A percentile compares a stretch with the other conserved stretches of the same genome.
Conservation (phyloP, 2,888 invertebrate species). For the Cryptosula pallasiana region DNA sequence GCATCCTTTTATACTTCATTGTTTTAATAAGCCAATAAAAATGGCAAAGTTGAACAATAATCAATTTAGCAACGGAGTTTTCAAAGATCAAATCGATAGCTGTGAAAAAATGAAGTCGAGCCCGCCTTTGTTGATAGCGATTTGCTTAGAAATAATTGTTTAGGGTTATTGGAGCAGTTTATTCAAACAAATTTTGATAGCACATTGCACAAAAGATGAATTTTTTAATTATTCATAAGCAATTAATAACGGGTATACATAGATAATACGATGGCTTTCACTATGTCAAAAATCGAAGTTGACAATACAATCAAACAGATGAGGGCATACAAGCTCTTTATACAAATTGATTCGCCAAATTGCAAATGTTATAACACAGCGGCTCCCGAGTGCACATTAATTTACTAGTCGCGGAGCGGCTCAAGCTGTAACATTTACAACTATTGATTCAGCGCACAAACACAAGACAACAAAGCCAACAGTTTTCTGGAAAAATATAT, state of each 20-base stretch:
- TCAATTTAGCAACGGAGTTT: constrained; percentile 23
- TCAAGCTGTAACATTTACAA: background rate
- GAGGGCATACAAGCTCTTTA: constrained; percentile 16
- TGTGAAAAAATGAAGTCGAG: constrained; percentile 23
- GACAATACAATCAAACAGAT: constrained; percentile 20
- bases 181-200: constrained; percentile 24
- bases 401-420: background rate
- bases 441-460: background rate
- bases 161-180: constrained; percentile 22
- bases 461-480: background rate
- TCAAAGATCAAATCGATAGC: constrained; percentile 24
- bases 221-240: constrained; percentile 24
- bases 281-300: constrained; percentile 22
- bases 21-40: constrained; percentile 24
- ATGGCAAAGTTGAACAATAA: constrained; percentile 22
- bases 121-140: constrained; percentile 1
- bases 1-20: constrained; percentile 13
- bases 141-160: constrained; percentile 23
- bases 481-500: background rate
- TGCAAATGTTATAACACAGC: constrained; percentile 17
- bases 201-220: constrained; percentile 15
- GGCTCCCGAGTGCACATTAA: background rate
- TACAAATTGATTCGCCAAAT: constrained; percentile 17
- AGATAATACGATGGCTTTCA: constrained; percentile 22
- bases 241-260: constrained; percentile 22